Conservation (phyloP, 2,113 vertebrate genomes). For the Drymodes brunneopygia region DNA sequence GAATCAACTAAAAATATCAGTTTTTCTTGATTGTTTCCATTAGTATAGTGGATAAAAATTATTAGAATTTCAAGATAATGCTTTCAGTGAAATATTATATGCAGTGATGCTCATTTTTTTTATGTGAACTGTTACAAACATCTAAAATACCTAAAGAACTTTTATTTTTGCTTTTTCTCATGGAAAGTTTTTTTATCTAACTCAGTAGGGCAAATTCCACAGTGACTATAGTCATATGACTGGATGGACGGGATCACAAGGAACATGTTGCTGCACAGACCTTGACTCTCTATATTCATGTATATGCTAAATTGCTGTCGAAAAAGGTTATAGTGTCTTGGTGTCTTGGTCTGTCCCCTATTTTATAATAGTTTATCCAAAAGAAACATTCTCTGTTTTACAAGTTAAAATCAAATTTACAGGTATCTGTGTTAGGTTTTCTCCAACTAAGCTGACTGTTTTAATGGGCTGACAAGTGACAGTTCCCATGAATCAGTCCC, state of each 20-base stretch:
- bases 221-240: neutral
- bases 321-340: neutral
- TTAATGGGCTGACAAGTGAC: neutral
- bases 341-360: neutral
- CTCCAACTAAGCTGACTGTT: neutral
- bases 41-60: neutral
- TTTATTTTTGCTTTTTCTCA: neutral
- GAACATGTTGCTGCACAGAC: neutral
- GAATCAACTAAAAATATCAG: neutral
- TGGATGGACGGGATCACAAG: neutral
- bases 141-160: neutral
- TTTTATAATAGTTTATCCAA: neutral
- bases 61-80: neutral
- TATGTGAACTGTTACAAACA: neutral
- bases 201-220: neutral
- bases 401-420: neutral
- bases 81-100: neutral
- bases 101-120: neutral
- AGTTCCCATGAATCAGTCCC: neutral
- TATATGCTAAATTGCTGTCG: neutral
- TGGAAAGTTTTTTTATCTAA: neutral
- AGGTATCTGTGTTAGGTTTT: neutral
- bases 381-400: neutral
- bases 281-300: neutral
- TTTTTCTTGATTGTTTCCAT: neutral